These are phyloP conservation scores for Suillia variegata DNA, from an alignment of 2,888 invertebrate species.

Conservation along the genomic window DNA sequence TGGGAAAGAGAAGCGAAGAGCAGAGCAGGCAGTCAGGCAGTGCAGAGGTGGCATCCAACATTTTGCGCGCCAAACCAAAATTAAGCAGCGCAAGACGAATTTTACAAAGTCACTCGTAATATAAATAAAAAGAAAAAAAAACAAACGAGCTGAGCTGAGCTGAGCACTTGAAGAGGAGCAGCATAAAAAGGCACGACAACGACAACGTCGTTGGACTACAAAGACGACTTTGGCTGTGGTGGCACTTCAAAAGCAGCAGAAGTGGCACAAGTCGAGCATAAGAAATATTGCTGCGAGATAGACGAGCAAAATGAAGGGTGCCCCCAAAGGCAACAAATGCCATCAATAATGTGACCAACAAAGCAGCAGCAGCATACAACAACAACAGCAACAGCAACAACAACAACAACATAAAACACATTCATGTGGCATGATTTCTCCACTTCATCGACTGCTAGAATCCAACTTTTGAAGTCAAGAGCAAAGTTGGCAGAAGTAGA, in stretches of 20 bases:
- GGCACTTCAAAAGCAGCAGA: not conserved
- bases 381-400: not conserved
- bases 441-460: slow-evolving; percentile 1
- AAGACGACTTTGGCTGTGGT: not conserved
- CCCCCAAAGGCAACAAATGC: slow-evolving; percentile 23
- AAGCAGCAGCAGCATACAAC: not conserved
- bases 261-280: too few species aligned
- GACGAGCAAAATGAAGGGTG: too few species aligned
- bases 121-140: too few species aligned
- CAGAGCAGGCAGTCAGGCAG: not conserved
- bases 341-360: slow-evolving; percentile 20
- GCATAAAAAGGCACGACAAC: slow-evolving; percentile 1
- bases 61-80: slow-evolving; percentile 16
- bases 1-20: too few species aligned
- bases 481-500: not conserved
- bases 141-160: too few species aligned
- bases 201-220: not conserved
- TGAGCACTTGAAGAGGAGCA: too few species aligned
- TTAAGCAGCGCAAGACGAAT: not conserved
- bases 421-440: slow-evolving; percentile 10
- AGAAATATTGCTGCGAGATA: slow-evolving; percentile 20
- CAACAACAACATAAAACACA: slow-evolving; percentile 9
- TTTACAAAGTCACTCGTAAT: not conserved
- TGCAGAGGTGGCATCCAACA: too few species aligned
- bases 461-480: not conserved